Percentiles rank a stretch among this genome's conserved stretches.
Evolutionary conservation across 2,797 vertebrate species (phyloP).

Genomic region (Crenuchus spilurus): DNA sequence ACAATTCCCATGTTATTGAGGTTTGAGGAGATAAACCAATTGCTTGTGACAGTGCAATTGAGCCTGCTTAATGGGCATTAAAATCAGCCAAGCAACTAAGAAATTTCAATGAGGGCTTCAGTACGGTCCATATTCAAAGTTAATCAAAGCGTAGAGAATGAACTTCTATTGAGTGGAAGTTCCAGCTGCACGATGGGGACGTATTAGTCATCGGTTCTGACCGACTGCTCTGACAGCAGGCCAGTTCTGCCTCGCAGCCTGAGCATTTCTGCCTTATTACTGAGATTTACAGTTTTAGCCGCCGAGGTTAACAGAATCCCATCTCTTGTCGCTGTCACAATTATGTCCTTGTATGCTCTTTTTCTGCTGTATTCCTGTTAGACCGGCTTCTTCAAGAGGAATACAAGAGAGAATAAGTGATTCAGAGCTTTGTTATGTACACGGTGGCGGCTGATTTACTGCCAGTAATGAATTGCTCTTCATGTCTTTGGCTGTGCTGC

Average conservation of each 20-base stretch:
- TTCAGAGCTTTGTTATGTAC: slow-evolving; percentile 70
- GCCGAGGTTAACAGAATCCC: slow-evolving; percentile 62
- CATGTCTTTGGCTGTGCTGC: slow-evolving; percentile 68
- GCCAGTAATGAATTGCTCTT: too few species aligned
- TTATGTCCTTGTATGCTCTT: slow-evolving; percentile 66
- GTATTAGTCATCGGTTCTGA: slow-evolving; percentile 62
- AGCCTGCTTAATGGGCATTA: slow-evolving; percentile 75
- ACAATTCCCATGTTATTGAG: slow-evolving; percentile 72
- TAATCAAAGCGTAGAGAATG: slow-evolving; percentile 62
- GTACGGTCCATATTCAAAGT: slow-evolving; percentile 65
- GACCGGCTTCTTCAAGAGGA: slow-evolving; percentile 54
- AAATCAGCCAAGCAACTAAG: slow-evolving; percentile 69
- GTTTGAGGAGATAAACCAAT: slow-evolving; percentile 79
- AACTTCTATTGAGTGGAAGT: slow-evolving; percentile 57
- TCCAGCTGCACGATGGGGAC: slow-evolving; percentile 50
- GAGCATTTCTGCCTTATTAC: slow-evolving; percentile 55
- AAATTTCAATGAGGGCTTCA: slow-evolving; percentile 70
- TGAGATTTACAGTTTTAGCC: slow-evolving; percentile 65
- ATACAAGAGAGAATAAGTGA: slow-evolving; percentile 70
- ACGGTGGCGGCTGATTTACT: slow-evolving; percentile 68
- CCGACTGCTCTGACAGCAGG: slow-evolving; percentile 33
- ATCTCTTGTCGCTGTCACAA: slow-evolving; percentile 71
- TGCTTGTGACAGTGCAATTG: slow-evolving; percentile 78
- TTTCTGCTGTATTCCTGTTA: slow-evolving; percentile 64
- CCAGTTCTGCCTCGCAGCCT: slow-evolving; percentile 17